These are phyloP conservation scores for Thalassarche chlororhynchos DNA, from an alignment of 2,113 vertebrate species.

Conservation along the genomic window DNA sequence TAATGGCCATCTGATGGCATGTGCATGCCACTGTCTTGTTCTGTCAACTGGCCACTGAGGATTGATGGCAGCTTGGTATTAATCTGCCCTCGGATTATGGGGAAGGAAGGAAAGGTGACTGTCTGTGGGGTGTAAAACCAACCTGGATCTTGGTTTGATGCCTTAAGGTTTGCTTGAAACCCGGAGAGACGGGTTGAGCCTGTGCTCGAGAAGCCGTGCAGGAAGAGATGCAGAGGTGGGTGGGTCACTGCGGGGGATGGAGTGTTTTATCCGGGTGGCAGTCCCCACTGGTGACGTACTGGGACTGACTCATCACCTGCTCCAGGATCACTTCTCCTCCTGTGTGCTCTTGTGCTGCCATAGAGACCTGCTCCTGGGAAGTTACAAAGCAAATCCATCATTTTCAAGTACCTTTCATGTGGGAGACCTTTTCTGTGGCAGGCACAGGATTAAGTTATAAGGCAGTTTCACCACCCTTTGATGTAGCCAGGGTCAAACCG, in stretches of 20 bases:
- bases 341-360: background rate
- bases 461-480: background rate
- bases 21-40: accelerated
- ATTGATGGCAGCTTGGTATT: background rate
- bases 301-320: background rate
- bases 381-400: background rate
- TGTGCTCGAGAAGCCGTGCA: background rate
- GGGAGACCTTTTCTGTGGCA: background rate
- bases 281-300: background rate
- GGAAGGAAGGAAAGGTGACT: background rate
- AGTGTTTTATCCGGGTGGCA: background rate
- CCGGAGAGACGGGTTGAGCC: background rate
- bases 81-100: background rate
- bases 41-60: background rate
- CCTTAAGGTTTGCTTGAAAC: background rate
- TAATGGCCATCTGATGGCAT: background rate
- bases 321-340: background rate
- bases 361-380: background rate
- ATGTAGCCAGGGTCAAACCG: background rate
- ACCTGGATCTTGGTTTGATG: background rate
- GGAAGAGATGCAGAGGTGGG: background rate
- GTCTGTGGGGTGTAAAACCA: background rate
- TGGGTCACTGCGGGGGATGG: background rate
- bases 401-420: background rate
- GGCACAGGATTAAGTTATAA: background rate